Conservation (phyloP, 1,140 invertebrate species). For the Cydia strobilella region DNA sequence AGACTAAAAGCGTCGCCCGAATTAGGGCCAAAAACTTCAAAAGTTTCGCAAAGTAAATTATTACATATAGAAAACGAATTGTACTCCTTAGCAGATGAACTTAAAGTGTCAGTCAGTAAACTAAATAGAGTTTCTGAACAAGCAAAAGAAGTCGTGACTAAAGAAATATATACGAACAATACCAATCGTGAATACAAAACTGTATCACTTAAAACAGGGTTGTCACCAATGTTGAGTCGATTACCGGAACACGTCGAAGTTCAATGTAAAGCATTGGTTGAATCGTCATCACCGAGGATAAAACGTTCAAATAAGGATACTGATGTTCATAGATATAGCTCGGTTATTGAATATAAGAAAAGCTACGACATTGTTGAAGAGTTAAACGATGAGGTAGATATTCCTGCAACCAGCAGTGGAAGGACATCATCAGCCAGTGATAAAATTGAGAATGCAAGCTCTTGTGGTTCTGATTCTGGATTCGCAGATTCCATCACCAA, state of each 20-base stretch:
- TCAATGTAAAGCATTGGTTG: slow-evolving; percentile 14
- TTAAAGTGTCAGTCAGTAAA: neutral
- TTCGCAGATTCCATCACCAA: slow-evolving; percentile 58
- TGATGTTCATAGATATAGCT: neutral
- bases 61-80: neutral
- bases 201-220: neutral
- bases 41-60: slow-evolving; percentile 6
- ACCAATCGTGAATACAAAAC: neutral
- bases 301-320: neutral
- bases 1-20: neutral
- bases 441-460: slow-evolving; percentile 56
- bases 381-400: neutral
- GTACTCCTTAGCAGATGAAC: neutral
- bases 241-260: neutral
- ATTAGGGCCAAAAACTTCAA: neutral
- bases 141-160: neutral
- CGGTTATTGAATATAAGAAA: slow-evolving; percentile 24
- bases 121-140: neutral
- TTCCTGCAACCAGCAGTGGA: neutral
- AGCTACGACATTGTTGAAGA: slow-evolving; percentile 12
- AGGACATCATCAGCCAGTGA: slow-evolving; percentile 38
- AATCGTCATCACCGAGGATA: neutral
- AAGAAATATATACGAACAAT: neutral
- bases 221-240: neutral
- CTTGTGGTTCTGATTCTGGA: slow-evolving; percentile 62